Percentiles rank a stretch among this genome's conserved stretches.
Conservation (phyloP, 2,113 vertebrate species). For the Atlantisia rogersi region DNA sequence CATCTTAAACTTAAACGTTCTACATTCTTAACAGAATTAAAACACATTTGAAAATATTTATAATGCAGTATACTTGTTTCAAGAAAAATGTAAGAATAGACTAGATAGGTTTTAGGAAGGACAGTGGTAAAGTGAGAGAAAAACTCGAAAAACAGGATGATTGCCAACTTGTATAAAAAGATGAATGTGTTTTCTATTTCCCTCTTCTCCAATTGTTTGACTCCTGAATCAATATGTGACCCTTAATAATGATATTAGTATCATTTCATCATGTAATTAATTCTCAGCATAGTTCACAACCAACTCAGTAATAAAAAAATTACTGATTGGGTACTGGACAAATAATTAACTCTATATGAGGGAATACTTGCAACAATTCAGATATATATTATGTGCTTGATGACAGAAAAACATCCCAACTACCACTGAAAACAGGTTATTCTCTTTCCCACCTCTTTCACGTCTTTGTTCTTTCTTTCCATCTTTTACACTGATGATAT, state of each 20-base stretch:
- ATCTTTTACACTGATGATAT: not conserved
- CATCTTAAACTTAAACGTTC: not conserved
- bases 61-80: not conserved
- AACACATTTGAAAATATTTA: not conserved
- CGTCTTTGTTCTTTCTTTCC: not conserved
- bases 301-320: not conserved
- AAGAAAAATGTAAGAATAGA: not conserved
- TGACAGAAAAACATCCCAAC: not conserved
- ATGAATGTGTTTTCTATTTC: not conserved
- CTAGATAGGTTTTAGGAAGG: not conserved
- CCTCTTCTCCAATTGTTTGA: not conserved
- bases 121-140: not conserved
- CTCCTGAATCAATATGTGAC: not conserved
- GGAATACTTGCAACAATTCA: not conserved
- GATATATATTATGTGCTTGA: not conserved
- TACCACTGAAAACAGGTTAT: not conserved
- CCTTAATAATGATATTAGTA: not conserved
- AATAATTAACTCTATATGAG: not conserved
- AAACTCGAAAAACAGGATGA: not conserved
- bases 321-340: accelerated
- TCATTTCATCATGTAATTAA: not conserved
- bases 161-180: not conserved
- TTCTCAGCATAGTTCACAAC: not conserved
- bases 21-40: not conserved
- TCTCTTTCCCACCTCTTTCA: not conserved